phyloP scores from a whole-genome alignment of 2,888 invertebrate genomes.

The Athalia cordata region DNA sequence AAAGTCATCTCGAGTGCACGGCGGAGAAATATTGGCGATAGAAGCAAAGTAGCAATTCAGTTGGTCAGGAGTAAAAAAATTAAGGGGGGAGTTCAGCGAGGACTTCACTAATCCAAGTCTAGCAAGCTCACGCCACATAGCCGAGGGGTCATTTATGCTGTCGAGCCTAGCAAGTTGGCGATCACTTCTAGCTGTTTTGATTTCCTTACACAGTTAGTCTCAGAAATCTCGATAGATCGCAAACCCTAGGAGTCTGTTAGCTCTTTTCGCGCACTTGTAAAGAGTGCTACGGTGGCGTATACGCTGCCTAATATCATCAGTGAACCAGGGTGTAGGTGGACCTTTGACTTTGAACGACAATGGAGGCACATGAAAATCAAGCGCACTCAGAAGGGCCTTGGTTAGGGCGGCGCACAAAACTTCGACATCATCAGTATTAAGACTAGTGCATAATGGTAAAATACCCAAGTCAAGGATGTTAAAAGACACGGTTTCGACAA shows the following conservation, averaged over 20 bases:
- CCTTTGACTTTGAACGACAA: neutral
- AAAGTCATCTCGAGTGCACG: neutral
- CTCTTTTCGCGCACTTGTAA: neutral
- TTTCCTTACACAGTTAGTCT: neutral
- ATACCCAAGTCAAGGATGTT: too few relatives aligned
- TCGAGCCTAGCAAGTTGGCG: neutral
- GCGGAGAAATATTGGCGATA: neutral
- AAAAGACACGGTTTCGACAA: neutral
- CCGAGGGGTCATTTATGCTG: neutral
- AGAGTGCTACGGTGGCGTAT: neutral
- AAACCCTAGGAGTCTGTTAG: neutral
- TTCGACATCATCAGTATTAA: neutral
- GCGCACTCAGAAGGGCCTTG: neutral
- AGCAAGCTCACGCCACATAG: neutral
- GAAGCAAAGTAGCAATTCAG: neutral
- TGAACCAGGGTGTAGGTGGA: neutral
- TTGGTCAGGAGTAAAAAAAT: neutral
- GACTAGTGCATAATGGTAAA: neutral
- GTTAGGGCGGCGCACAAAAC: neutral
- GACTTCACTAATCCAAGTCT: neutral
- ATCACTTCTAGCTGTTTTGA: neutral
- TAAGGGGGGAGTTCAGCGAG: neutral
- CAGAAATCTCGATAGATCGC: neutral
- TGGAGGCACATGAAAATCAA: neutral
- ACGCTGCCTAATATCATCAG: neutral